Conservation (phyloP, 1,140 invertebrate species). For the Diachasmimorpha longicaudata region DNA sequence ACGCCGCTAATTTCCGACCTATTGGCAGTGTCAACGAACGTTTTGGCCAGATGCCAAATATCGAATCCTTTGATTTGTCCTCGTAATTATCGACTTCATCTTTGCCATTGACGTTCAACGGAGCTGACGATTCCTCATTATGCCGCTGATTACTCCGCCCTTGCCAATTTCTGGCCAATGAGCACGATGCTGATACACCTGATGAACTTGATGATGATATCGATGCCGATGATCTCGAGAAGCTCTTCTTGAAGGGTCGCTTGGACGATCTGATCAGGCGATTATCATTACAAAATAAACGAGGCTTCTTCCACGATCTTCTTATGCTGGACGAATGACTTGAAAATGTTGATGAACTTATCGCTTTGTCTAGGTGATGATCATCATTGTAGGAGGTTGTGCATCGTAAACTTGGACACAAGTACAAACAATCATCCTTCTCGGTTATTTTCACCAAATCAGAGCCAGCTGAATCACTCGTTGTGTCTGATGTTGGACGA, state of each 20-base stretch:
- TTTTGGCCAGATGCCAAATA: slow-evolving; percentile 25
- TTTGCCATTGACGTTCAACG: slow-evolving; percentile 10
- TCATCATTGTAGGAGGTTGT: slow-evolving; percentile 6
- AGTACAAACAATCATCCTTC: neutral
- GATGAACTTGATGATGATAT: slow-evolving; percentile 21
- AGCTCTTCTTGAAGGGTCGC: neutral
- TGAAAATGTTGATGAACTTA: slow-evolving; percentile 11
- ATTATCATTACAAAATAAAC: neutral
- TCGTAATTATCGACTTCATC: neutral
- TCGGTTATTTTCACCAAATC: neutral
- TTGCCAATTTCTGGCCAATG: slow-evolving; percentile 9
- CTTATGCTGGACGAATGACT: slow-evolving; percentile 5
- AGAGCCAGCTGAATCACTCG: slow-evolving; percentile 19
- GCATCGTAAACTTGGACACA: neutral
- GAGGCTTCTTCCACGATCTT: neutral
- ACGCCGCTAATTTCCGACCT: slow-evolving; percentile 14
- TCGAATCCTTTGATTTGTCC: neutral
- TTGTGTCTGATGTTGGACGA: slow-evolving; percentile 16
- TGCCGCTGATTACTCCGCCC: neutral
- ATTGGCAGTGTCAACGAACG: slow-evolving; percentile 29
- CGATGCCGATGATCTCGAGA: slow-evolving; percentile 3
- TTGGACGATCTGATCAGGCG: neutral
- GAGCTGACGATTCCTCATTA: neutral
- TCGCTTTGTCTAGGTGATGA: neutral
- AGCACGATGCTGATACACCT: slow-evolving; percentile 18